Conservation (phyloP, 1,140 invertebrate species). For the Lamellibrachia luymesi region DNA sequence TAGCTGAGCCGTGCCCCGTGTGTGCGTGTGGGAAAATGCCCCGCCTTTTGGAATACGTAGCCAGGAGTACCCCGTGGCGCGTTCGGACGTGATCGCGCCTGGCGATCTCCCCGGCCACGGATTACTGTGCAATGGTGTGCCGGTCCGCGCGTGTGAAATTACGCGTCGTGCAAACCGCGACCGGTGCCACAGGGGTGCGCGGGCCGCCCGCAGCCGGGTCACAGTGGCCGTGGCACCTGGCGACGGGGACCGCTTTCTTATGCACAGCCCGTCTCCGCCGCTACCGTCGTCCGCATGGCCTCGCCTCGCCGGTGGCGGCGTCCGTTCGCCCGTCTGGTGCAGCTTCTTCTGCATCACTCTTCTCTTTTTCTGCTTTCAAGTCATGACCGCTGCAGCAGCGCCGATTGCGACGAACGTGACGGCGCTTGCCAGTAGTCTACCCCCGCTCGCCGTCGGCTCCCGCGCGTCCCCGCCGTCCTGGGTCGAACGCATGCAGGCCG, state of each 20-base stretch:
- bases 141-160: slow-evolving; percentile 2
- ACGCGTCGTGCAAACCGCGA: not conserved
- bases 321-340: not conserved
- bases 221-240: not conserved
- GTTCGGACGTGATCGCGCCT: not conserved
- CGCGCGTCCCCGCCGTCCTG: not conserved
- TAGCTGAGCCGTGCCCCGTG: not conserved
- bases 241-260: not conserved
- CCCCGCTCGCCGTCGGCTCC: too few relatives aligned
- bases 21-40: not conserved
- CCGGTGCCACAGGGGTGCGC: not conserved
- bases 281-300: not conserved
- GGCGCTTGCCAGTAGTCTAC: not conserved
- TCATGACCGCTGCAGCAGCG: not conserved
- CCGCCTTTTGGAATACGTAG: not conserved
- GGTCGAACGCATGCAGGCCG: not conserved
- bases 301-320: not conserved
- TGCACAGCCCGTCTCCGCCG: not conserved
- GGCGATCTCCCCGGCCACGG: not conserved
- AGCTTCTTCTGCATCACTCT: not conserved
- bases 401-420: not conserved
- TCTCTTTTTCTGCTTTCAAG: not conserved
- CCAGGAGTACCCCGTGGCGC: not conserved
- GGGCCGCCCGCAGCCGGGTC: not conserved
- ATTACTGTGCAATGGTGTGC: slow-evolving; percentile 4